These are phyloP conservation scores for Podarcis lilfordi DNA, from an alignment of 2,797 vertebrate species.

Conservation along the genomic window DNA sequence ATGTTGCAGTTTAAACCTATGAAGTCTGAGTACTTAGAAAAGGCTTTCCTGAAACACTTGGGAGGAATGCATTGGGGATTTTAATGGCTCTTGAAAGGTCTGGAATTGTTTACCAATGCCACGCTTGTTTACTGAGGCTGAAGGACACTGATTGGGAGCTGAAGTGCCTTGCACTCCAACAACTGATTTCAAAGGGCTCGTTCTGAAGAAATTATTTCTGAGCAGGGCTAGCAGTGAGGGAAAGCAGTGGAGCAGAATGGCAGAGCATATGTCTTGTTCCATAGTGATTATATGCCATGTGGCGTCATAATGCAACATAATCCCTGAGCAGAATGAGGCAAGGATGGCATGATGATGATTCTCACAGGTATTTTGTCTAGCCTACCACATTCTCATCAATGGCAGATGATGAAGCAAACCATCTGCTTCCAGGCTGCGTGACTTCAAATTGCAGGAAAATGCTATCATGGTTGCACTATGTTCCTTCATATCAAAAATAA, in stretches of 20 bases:
- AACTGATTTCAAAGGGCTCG: background rate
- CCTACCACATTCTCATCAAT: background rate
- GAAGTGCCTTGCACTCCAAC: background rate
- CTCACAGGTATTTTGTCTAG: background rate
- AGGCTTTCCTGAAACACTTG: background rate
- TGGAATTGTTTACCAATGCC: background rate
- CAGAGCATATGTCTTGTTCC: background rate
- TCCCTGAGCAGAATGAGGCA: rapidly evolving
- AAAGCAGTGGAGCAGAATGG: background rate
- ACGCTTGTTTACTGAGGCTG: background rate
- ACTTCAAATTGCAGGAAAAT: background rate
- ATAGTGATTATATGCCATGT: background rate
- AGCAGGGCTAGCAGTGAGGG: background rate
- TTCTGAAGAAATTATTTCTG: background rate
- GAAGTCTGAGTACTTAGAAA: background rate
- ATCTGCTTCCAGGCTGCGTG: background rate
- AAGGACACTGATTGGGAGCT: background rate
- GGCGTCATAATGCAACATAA: rapidly evolving
- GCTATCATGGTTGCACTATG: background rate
- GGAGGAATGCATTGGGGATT: background rate
- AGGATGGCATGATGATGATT: rapidly evolving
- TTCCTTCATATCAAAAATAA: background rate
- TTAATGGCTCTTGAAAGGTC: background rate
- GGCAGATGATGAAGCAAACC: background rate
- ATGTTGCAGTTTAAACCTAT: background rate